phyloP scores from a whole-genome alignment of 2,888 invertebrate genomes.

The Epistrophella euchroma region DNA sequence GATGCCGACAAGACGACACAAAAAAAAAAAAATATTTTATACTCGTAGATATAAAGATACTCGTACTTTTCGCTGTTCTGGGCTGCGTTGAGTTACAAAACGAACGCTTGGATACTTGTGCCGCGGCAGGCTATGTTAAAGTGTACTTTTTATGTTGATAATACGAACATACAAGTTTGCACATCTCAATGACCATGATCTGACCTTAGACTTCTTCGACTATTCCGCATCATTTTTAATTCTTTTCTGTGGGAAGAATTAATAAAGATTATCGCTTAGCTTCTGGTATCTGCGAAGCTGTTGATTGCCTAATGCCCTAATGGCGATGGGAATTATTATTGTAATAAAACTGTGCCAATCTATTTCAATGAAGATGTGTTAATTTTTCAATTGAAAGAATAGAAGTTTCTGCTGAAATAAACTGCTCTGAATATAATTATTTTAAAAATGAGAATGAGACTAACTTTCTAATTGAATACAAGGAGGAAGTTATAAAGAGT shows the following conservation, averaged over 20 bases:
- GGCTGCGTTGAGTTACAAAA: constrained; percentile 22
- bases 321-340: not conserved
- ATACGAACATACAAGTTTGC: constrained; percentile 55
- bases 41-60: constrained; percentile 28
- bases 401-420: not conserved
- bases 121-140: constrained; percentile 11
- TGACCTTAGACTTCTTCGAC: constrained; percentile 15
- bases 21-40: constrained; percentile 5
- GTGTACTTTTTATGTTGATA: constrained; percentile 45
- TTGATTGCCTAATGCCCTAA: constrained; percentile 13
- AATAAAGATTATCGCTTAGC: constrained; percentile 19
- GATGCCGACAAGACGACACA: constrained; percentile 49
- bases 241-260: constrained; percentile 23
- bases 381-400: constrained; percentile 8
- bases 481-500: not conserved
- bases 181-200: constrained; percentile 66
- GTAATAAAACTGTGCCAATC: not conserved
- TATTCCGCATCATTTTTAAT: constrained; percentile 4
- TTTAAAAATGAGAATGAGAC: not conserved
- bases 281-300: constrained; percentile 12
- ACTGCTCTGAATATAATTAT: not conserved
- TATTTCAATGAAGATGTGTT: constrained; percentile 20
- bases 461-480: not conserved
- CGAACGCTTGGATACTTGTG: constrained; percentile 13
- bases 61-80: constrained; percentile 38